Evolutionary conservation across 1,140 invertebrate genomes (phyloP).

Genomic region (Meteorus sp.): DNA sequence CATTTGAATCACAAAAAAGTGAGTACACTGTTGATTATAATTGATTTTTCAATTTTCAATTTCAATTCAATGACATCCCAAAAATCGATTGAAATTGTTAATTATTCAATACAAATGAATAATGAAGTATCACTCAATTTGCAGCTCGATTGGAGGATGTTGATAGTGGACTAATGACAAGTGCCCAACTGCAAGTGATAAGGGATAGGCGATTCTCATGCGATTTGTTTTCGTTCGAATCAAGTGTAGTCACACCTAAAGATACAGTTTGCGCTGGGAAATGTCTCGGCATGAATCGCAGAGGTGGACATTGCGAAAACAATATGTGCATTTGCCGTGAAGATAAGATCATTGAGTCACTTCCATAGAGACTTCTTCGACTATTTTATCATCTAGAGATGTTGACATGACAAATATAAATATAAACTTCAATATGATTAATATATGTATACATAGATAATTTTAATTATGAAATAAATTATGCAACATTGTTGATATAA

Average conservation of each 20-base stretch:
- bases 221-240: conserved; percentile 36
- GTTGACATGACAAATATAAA: too few relatives aligned
- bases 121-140: neutral
- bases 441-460: too few relatives aligned
- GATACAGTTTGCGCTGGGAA: conserved; percentile 38
- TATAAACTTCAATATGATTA: too few relatives aligned
- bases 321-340: conserved; percentile 36
- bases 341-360: too few relatives aligned
- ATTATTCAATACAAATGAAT: neutral
- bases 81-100: too few relatives aligned
- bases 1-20: neutral
- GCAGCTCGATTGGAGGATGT: conserved; percentile 9
- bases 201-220: conserved; percentile 32
- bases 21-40: neutral
- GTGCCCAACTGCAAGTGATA: neutral
- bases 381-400: too few relatives aligned
- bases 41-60: too few relatives aligned
- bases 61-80: too few relatives aligned
- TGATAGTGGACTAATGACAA: neutral
- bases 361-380: too few relatives aligned
- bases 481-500: too few relatives aligned
- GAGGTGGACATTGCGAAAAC: conserved; percentile 37
- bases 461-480: too few relatives aligned
- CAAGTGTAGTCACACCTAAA: conserved; percentile 28
- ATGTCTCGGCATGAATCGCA: conserved; percentile 32